Evolutionary conservation across 1,140 invertebrate species (phyloP).

Genomic region (Orchesella cincta): DNA sequence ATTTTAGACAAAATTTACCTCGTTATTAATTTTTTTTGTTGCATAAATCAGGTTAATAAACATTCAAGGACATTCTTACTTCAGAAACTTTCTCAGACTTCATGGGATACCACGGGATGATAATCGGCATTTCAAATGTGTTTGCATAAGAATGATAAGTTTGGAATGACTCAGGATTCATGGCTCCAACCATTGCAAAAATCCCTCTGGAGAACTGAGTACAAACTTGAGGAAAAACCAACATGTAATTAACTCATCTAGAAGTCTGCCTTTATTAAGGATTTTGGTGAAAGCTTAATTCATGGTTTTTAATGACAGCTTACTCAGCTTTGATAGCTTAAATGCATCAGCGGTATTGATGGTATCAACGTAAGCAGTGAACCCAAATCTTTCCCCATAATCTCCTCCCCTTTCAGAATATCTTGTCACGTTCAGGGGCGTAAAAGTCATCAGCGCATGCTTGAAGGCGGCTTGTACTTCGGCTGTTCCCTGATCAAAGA

Average conservation of each 20-base stretch:
- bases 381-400: not conserved
- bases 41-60: too few species aligned
- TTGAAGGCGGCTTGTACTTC: slow-evolving; percentile 56
- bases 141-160: slow-evolving; percentile 62
- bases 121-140: slow-evolving; percentile 64
- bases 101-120: slow-evolving; percentile 62
- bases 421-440: slow-evolving; percentile 34
- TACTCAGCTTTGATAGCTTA: slow-evolving; percentile 55
- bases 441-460: slow-evolving; percentile 53
- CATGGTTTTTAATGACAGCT: not conserved
- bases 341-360: slow-evolving; percentile 57
- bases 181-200: slow-evolving; percentile 60
- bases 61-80: not conserved
- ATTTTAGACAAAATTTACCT: not conserved
- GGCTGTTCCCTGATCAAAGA: slow-evolving; percentile 53
- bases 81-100: slow-evolving; percentile 2
- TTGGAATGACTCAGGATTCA: slow-evolving; percentile 64
- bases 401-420: slow-evolving; percentile 47
- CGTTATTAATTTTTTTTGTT: not conserved
- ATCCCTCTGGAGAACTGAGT: slow-evolving; percentile 59
- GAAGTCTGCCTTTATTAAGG: not conserved
- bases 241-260: too few species aligned
- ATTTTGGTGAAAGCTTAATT: slow-evolving; percentile 16
- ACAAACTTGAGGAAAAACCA: slow-evolving; percentile 58
- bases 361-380: slow-evolving; percentile 53